These are phyloP conservation scores for Lynx canadensis DNA, from an alignment of 2,113 vertebrate species.

Conservation along the genomic window DNA sequence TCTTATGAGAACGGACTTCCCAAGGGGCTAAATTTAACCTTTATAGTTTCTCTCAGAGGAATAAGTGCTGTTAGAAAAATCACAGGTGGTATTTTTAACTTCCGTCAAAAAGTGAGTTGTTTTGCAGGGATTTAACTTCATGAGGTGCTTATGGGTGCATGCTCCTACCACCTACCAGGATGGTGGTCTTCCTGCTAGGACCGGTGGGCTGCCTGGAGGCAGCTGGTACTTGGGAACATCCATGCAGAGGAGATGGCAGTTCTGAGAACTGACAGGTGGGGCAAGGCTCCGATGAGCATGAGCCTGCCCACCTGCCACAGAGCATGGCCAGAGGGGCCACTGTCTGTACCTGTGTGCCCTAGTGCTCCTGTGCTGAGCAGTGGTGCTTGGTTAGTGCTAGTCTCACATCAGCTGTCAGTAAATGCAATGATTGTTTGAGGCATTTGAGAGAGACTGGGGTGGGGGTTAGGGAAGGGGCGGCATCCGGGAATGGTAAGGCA, in stretches of 20 bases:
- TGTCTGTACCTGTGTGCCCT: neutral
- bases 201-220: neutral
- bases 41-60: constrained; percentile 59
- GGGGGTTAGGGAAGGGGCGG: neutral
- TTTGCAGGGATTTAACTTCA: neutral
- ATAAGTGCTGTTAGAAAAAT: neutral
- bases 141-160: neutral
- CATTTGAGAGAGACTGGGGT: rapidly evolving
- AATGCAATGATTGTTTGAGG: too few species aligned
- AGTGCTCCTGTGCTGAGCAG: neutral
- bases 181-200: neutral
- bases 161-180: neutral
- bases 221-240: neutral
- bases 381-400: neutral
- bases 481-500: neutral
- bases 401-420: neutral
- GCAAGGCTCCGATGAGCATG: neutral
- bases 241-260: neutral
- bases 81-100: neutral
- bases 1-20: neutral
- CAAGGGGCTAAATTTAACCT: constrained; percentile 25
- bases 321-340: rapidly evolving
- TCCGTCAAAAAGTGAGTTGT: neutral
- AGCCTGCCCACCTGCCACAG: rapidly evolving
- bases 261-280: neutral